These are phyloP conservation scores for Apaloderma vittatum DNA, from an alignment of 2,113 vertebrate genomes.

Conservation along the genomic window DNA sequence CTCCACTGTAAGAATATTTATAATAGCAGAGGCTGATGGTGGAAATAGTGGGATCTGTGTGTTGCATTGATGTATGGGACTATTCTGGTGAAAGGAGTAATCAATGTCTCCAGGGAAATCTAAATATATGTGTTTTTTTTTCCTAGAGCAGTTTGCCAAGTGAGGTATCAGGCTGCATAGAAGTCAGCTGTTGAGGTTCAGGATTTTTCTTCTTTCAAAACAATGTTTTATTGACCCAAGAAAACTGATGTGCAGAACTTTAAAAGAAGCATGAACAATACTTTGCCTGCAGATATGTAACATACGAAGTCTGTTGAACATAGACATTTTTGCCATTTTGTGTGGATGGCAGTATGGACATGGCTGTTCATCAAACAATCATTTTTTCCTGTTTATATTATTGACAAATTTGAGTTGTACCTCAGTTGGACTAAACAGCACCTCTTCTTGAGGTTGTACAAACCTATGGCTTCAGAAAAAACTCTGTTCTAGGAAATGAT, in stretches of 20 bases:
- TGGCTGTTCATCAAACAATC: not conserved
- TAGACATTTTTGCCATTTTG: not conserved
- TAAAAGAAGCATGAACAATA: not conserved
- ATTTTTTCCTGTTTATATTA: not conserved
- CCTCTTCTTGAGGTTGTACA: not conserved
- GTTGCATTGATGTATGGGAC: accelerated
- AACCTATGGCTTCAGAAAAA: not conserved
- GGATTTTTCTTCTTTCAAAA: not conserved
- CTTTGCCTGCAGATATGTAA: not conserved
- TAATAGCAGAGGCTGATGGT: not conserved
- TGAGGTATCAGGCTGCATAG: not conserved
- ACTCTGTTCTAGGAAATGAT: not conserved
- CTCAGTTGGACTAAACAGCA: not conserved
- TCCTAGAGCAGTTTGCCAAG: not conserved
- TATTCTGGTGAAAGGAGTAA: not conserved
- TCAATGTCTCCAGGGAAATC: not conserved
- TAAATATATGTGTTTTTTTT: not conserved
- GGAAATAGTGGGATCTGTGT: too few species aligned
- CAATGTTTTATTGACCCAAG: not conserved
- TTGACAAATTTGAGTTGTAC: not conserved
- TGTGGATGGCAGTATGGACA: not conserved
- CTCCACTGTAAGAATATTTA: not conserved
- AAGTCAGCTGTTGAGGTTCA: not conserved
- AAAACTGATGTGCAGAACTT: not conserved
- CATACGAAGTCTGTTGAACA: not conserved